Evolutionary conservation across 1,140 invertebrate genomes (phyloP), one percentile per base, ranked within the genome.

Genomic region (Drosophila cardini): DNA sequence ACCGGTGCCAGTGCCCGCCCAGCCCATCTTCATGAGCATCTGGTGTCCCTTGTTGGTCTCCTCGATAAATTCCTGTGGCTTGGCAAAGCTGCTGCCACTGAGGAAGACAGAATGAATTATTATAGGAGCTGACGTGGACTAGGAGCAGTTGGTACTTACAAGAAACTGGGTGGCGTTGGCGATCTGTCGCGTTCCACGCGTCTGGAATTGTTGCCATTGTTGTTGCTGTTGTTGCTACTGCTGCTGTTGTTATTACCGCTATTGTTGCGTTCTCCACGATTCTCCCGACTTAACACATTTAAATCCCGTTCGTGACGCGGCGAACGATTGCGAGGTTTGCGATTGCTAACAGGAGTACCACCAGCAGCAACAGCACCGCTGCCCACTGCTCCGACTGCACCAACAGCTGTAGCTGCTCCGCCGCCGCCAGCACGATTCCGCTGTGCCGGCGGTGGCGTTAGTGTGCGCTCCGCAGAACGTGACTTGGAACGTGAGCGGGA

Each of bases 11-110:
- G 95, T 94, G 43, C 94, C 94, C 70, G 94, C 93, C 98, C 98
- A 99, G 8, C 98, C 98, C 98, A 99, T 99, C 93, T 98, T 98
- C 91, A 95, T 96, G 32, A 99, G 93, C 93, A 99, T 95, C 92
- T 99, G 97, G 93, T 99, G 98, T 0, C 98, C 98, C 92, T 98
- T 99, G 92, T 99, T 99, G 30, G 95, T 96, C 78, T 97, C 95
- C 82, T 97, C 96, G 7, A 98, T 87, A 58, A 94, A 94, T 79
- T 95, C 94, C 65, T 93, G 92, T 7, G 87, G 91, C 92, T 94
- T 82, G 92, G 93, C 45, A 83, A 93, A 42, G 92, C 93, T 72
- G 90, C 93, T 71, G 15, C 80, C 85, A 69, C 90, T 92, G 40
- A 1, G 76, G 71, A 15, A 2, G 42, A 3, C n/a, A 1, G n/a